phyloP scores from a whole-genome alignment of 2,888 invertebrate genomes.

The Ephialtes manifestator region DNA sequence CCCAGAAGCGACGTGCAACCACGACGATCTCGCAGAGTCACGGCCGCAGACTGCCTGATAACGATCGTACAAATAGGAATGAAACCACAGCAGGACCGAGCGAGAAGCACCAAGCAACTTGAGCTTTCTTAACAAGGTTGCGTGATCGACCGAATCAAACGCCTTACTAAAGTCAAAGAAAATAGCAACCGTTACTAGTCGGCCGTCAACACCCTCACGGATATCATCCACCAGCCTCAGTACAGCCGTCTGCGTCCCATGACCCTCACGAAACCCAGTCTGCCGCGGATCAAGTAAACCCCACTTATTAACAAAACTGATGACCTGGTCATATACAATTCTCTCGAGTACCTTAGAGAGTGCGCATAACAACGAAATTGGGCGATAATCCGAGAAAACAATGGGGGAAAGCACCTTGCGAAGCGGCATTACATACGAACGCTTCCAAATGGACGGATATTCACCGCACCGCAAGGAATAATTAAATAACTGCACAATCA shows the following conservation, averaged over 20 bases:
- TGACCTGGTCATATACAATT: not conserved
- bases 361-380: conserved; percentile 18
- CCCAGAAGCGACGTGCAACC: conserved; percentile 25
- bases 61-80: conserved; percentile 36
- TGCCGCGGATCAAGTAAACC: conserved; percentile 18
- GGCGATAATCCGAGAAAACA: conserved; percentile 29
- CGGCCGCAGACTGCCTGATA: conserved; percentile 22
- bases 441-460: not conserved
- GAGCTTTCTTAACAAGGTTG: conserved; percentile 3
- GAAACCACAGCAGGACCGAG: conserved; percentile 7
- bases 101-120: conserved; percentile 1
- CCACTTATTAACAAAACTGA: not conserved
- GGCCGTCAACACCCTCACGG: conserved; percentile 12
- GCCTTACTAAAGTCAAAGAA: conserved; percentile 31
- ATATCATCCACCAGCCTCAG: conserved; percentile 19
- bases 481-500: not conserved
- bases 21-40: conserved; percentile 18
- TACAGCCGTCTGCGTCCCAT: conserved; percentile 17
- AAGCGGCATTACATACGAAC: not conserved
- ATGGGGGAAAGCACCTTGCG: not conserved
- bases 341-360: too few relatives aligned
- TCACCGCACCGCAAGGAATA: conserved; percentile 13
- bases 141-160: conserved; percentile 35
- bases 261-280: conserved; percentile 18
- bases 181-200: conserved; percentile 17